phyloP scores from a whole-genome alignment of 2,113 vertebrate species.

The Sula dactylatra region DNA sequence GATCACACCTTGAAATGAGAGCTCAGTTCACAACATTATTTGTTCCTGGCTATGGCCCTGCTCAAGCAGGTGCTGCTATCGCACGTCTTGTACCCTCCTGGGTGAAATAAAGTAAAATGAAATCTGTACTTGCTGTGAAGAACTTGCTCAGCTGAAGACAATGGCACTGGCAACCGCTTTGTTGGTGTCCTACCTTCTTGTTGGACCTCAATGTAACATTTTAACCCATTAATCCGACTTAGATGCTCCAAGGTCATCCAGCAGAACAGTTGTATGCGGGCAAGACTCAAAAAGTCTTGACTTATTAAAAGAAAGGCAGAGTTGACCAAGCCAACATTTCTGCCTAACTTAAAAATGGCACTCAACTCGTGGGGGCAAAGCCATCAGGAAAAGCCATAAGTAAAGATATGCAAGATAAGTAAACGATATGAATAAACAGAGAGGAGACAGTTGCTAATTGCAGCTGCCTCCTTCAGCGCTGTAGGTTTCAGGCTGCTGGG shows the following conservation, averaged over 20 bases:
- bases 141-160: not conserved
- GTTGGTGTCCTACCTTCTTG: not conserved
- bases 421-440: not conserved
- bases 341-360: not conserved
- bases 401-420: too few species aligned
- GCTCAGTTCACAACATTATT: not conserved
- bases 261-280: not conserved
- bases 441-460: not conserved
- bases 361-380: not conserved
- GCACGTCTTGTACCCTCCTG: not conserved
- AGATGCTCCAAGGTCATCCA: not conserved
- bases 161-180: not conserved
- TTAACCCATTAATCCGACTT: not conserved
- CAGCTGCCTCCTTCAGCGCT: not conserved
- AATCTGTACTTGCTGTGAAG: not conserved
- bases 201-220: not conserved
- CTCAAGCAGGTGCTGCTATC: not conserved
- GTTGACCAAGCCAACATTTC: not conserved
- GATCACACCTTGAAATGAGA: not conserved
- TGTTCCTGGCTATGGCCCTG: not conserved
- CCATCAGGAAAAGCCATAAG: not conserved
- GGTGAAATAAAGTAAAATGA: not conserved
- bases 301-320: not conserved
- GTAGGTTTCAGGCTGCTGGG: not conserved
- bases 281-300: not conserved